Conservation (phyloP, 2,113 vertebrate genomes). For the Polypterus bichir region DNA sequence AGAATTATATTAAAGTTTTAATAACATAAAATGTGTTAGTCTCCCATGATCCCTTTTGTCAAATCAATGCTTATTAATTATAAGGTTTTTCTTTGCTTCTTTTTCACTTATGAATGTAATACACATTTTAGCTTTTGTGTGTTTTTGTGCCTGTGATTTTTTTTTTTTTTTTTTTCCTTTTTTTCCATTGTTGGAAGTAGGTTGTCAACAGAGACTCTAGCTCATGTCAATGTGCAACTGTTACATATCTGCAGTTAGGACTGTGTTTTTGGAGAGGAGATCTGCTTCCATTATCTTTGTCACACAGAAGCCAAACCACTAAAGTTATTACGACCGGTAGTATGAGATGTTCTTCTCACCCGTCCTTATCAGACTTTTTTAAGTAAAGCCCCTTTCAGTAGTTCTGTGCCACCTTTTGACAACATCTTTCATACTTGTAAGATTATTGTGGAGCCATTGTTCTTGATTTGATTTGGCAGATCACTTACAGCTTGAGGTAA, state of each 20-base stretch:
- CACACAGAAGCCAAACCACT: background rate
- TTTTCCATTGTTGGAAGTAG: background rate
- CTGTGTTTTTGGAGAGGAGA: background rate
- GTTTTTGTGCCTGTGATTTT: background rate
- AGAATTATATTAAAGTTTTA: too few species aligned
- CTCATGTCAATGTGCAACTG: background rate
- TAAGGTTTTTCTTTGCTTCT: too few species aligned
- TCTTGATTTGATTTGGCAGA: conserved; percentile 2
- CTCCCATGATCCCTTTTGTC: background rate
- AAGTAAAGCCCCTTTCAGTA: conserved; percentile 2
- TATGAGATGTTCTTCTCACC: background rate
- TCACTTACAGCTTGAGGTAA: conserved; percentile 8
- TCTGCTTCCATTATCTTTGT: conserved; percentile 4
- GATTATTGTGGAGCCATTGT: conserved; percentile 13
- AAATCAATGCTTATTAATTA: background rate
- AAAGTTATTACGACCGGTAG: background rate
- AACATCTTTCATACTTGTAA: conserved; percentile 5
- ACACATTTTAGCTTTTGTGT: too few species aligned
- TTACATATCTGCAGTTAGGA: background rate
- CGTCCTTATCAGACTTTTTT: background rate
- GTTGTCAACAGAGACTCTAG: background rate
- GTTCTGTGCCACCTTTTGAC: conserved; percentile 6
- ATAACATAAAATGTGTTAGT: too few species aligned
- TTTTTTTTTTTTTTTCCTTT: background rate
- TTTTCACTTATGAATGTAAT: too few species aligned